Conservation (phyloP, 2,113 vertebrate species). For the Planiliza haematocheilus region DNA sequence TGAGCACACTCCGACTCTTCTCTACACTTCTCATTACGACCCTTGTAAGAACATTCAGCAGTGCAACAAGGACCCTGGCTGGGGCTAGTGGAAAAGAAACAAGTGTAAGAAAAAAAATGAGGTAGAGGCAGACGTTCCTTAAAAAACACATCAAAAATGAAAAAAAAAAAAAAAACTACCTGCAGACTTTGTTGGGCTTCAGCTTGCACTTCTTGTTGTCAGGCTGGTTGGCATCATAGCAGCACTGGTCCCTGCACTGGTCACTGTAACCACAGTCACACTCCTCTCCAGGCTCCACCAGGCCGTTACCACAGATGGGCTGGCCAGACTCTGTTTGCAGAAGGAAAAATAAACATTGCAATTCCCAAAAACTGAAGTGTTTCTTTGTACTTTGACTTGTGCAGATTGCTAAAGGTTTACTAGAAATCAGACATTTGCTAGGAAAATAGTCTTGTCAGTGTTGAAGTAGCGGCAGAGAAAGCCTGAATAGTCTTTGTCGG, state of each 20-base stretch:
- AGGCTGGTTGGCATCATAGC: conserved; percentile 93
- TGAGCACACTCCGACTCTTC: conserved; percentile 96
- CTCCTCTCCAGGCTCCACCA: conserved; percentile 96
- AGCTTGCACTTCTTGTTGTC: conserved; percentile 95
- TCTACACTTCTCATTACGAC: conserved; percentile 89
- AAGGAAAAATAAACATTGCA: conserved; percentile 22
- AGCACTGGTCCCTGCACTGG: conserved; percentile 95
- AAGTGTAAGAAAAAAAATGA: neutral
- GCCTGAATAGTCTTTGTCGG: neutral
- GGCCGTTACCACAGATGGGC: conserved; percentile 97
- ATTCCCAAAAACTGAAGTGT: conserved; percentile 2
- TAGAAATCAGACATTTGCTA: conserved; percentile 1
- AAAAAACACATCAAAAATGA: neutral
- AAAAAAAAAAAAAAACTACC: conserved; percentile 76
- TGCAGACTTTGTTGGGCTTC: conserved; percentile 91
- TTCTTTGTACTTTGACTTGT: neutral
- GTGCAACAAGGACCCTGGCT: conserved; percentile 98
- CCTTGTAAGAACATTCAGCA: conserved; percentile 85
- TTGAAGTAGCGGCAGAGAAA: too few relatives aligned
- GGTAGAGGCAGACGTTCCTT: neutral
- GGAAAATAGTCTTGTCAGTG: neutral
- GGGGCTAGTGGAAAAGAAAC: conserved; percentile 82
- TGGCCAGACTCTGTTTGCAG: conserved; percentile 92
- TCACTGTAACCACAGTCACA: conserved; percentile 99
- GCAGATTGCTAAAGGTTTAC: neutral